Base-by-base conservation (phyloP, 2,113 vertebrate species). In the Mus spicilegus region DNA sequence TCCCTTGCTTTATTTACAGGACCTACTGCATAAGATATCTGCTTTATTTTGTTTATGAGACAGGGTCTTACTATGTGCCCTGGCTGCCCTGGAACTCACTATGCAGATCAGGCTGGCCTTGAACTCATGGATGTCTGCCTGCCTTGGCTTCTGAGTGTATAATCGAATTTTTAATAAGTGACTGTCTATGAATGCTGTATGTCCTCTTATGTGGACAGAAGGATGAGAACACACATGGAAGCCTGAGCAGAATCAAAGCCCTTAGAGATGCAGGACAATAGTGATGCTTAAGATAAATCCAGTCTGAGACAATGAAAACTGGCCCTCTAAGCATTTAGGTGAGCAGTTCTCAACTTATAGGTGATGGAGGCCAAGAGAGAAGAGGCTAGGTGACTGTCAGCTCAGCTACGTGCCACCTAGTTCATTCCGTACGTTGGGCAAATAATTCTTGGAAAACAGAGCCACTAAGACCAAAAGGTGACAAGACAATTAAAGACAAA, bases 141-240 rank as follows among this genome's bases (percentile, higher is more conserved):
- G n/a, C 22, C 56, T 63, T 4, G 16, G n/a, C 14, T 63, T 63
- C n/a, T 42, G 56, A 63, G 7, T 17, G 24, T 42, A 4, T 39
- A 63, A 63, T 20, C 90, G 33, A 76, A 76, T 80, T 95, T 97
- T 92, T 70, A 94, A 94, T 95, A 93, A 93, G n/a, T 0, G 11
- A 58, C 90, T 72, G 39, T 77, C 91, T 91, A 39, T 72, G 54
- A 80, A 54, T 61, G 58, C 10, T 30, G 30, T 4, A 65, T 51
- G 10, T n/a, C 42, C 42, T 1, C 0, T 10, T 63, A 49, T 90
- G 7, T 51, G 12, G 49, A 10, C 4, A 77, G 36, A 54, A 72
- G 26, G 73, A 9, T 39, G n/a, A 84, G 5, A 36, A n/a, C 2
- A 7, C 16, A 9, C 65, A 42, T 19, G 13, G 28, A 73, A 56